Base-by-base conservation (phyloP, 2,888 invertebrate genomes). In the Syritta pipiens region DNA sequence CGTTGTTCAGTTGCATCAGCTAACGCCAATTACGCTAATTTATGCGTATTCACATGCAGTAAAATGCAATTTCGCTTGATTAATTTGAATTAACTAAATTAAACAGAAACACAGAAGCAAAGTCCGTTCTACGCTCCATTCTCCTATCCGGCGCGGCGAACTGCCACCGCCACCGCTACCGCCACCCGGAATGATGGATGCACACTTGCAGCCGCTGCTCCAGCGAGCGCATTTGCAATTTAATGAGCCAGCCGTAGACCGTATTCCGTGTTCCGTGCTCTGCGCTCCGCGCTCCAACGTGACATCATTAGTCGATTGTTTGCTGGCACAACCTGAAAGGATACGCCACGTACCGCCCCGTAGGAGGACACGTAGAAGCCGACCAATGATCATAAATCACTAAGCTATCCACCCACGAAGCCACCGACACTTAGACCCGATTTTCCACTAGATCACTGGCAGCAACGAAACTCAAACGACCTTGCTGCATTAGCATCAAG, bases 1-100 rank as follows among this genome's bases (percentile, higher is more conserved):
- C 24, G 32, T 42, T 42, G 46, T 37, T 59, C 59, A 30, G 51
- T 53, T 59, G 69, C 67, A 60, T 60, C 51, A 79, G 67, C 60
- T 60, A 67, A 72, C 44, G 69, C 63, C 81, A 81, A 81, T 75
- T 81, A 69, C 75, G 20, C 53, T 81, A 75, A 81, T 81, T 81
- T 75, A 75, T 75, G 68, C 81, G 59, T 75, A 65, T 75, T 75
- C 81, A 81, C 53, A 69, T 69, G 68, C 63, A 81, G 81, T 59
- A 69, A 84, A 85, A 84, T 86, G 83, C 84, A 85, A 86, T 86
- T 84, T 84, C 84, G 84, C 86, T 86, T 86, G 85, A 86, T 86
- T 86, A 86, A 87, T 86, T 86, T 86, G 87, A 86, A 86, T 86
- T 87, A 86, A 86, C 86, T 83, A 84, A 86, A 87, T 87, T 87